phyloP scores from a whole-genome alignment of 2,888 invertebrate species.

The Thecocarcelia acutangulata region DNA sequence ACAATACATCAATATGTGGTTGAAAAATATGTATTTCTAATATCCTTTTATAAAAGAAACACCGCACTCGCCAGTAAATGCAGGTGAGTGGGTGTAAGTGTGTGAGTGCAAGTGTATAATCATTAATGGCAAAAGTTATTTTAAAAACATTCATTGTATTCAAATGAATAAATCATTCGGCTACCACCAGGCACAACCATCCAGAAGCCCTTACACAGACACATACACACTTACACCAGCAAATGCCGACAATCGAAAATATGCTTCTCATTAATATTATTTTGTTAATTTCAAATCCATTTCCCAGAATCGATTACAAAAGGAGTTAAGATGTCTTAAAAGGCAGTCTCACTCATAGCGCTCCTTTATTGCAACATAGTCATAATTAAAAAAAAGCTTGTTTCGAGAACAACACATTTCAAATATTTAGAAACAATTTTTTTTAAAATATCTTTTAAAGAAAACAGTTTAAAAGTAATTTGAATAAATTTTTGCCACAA shows the following conservation, averaged over 20 bases:
- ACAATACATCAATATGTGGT: slow-evolving; percentile 6
- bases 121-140: slow-evolving; percentile 1
- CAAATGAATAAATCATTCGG: slow-evolving; percentile 25
- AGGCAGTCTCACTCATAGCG: too few relatives aligned
- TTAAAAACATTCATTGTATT: slow-evolving; percentile 26
- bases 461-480: too few relatives aligned
- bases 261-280: slow-evolving; percentile 50
- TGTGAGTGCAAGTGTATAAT: neutral
- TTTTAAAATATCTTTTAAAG: too few relatives aligned
- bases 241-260: neutral
- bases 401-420: too few relatives aligned
- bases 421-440: too few relatives aligned
- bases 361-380: too few relatives aligned
- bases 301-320: slow-evolving; percentile 50
- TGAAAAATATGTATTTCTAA: slow-evolving; percentile 11
- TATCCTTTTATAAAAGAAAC: slow-evolving; percentile 2
- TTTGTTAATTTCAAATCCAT: slow-evolving; percentile 57
- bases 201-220: neutral
- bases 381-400: too few relatives aligned
- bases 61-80: neutral
- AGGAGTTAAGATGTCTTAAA: neutral
- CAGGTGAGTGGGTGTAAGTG: neutral
- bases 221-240: neutral
- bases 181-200: neutral
- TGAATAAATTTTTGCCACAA: too few relatives aligned